Evolutionary conservation across 1,140 invertebrate genomes (phyloP).

Genomic region (Hypsibius dujardini): DNA sequence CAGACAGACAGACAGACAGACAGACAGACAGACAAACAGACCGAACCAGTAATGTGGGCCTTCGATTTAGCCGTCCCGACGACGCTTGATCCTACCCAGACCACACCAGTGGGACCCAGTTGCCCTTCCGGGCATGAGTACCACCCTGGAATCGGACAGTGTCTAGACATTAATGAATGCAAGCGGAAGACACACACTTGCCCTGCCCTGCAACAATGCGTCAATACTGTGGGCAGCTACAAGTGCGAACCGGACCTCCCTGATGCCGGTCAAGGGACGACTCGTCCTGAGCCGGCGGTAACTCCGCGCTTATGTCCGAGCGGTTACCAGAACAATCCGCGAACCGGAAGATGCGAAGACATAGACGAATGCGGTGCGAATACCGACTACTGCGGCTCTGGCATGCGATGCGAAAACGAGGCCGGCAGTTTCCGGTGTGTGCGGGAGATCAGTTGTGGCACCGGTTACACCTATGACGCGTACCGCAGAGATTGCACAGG

Average conservation of each 20-base stretch:
- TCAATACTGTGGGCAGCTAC: conserved; percentile 49
- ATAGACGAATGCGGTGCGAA: conserved; percentile 46
- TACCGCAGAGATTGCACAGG: conserved; percentile 67
- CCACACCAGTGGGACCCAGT: not conserved
- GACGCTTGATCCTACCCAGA: not conserved
- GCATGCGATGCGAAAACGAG: conserved; percentile 72
- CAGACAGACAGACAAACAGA: not conserved
- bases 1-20: too few species aligned
- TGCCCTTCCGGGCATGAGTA: not conserved
- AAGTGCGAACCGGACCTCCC: conserved; percentile 34
- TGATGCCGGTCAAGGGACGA: not conserved
- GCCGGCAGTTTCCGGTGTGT: conserved; percentile 68
- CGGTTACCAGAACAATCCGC: conserved; percentile 23
- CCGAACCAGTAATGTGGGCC: not conserved
- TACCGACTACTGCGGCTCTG: conserved; percentile 40
- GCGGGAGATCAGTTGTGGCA: conserved; percentile 68
- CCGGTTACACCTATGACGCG: conserved; percentile 81
- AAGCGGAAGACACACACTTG: conserved; percentile 41
- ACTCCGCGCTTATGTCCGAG: conserved; percentile 21
- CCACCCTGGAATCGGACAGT: conserved; percentile 10
- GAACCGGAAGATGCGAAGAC: conserved; percentile 32
- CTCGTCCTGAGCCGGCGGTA: not conserved
- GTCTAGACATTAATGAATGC: conserved; percentile 52
- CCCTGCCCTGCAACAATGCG: conserved; percentile 43
- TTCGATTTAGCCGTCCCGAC: not conserved